A percentile compares a stretch with the other conserved stretches of the same genome.
phyloP scores from a whole-genome alignment of 2,888 invertebrate genomes.

The Clitarchus hookeri region DNA sequence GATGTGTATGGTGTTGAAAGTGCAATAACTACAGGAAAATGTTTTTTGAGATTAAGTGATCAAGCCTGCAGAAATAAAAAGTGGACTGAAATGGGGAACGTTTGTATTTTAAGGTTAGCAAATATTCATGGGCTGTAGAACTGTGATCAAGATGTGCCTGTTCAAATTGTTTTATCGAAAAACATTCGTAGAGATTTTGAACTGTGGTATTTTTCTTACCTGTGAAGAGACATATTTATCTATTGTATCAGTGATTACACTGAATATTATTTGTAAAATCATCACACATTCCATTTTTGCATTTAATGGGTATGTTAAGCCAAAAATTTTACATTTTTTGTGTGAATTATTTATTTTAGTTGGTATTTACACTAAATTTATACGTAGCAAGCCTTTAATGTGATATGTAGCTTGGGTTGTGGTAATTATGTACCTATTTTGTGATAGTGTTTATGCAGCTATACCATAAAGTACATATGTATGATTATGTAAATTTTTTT shows the following conservation, averaged over 20 bases:
- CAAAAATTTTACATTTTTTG: background rate
- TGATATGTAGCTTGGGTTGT: background rate
- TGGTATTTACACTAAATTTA: background rate
- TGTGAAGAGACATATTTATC: background rate
- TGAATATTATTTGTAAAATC: background rate
- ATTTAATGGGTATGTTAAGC: constrained; percentile 14
- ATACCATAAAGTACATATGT: background rate
- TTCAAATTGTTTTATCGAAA: background rate
- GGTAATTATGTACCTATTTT: background rate
- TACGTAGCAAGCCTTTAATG: background rate
- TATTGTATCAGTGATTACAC: background rate
- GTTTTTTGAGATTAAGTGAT: too few species aligned
- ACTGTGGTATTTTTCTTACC: background rate
- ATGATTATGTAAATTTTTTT: background rate
- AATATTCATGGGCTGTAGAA: background rate
- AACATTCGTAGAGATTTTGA: background rate
- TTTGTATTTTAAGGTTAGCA: background rate
- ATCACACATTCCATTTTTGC: constrained; percentile 9
- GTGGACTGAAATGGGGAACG: background rate
- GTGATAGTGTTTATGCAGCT: background rate
- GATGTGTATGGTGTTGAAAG: too few species aligned
- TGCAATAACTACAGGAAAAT: too few species aligned
- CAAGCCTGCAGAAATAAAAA: too few species aligned
- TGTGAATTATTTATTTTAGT: background rate
- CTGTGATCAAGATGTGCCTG: background rate